phyloP scores from a whole-genome alignment of 2,888 invertebrate genomes.

The Villa cingulata region DNA sequence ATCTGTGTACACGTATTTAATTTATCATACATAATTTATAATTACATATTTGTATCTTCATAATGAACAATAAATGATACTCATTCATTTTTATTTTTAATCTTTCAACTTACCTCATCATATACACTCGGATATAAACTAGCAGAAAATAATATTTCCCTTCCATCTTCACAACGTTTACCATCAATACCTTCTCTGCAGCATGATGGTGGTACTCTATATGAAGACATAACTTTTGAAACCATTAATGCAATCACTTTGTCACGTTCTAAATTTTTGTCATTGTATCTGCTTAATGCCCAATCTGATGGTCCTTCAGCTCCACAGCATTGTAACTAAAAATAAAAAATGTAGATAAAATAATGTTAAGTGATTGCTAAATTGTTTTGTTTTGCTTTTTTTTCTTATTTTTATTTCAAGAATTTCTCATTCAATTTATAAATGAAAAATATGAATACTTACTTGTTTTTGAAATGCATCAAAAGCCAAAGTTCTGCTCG shows the following conservation, averaged over 20 bases:
- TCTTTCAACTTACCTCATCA: conserved; percentile 34
- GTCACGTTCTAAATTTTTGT: conserved; percentile 36
- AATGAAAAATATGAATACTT: conserved; percentile 18
- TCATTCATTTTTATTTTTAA: too few species aligned
- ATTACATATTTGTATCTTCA: too few species aligned
- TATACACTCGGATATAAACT: conserved; percentile 37
- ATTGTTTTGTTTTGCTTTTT: too few species aligned
- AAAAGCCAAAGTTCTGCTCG: conserved; percentile 45
- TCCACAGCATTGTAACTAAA: conserved; percentile 64
- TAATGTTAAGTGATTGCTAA: too few species aligned
- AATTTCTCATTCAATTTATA: not conserved
- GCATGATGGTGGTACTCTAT: conserved; percentile 44
- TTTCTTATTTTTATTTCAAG: not conserved
- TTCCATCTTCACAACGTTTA: conserved; percentile 38
- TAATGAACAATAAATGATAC: too few species aligned
- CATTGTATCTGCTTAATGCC: conserved; percentile 47
- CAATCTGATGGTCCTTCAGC: conserved; percentile 58
- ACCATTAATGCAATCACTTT: conserved; percentile 39
- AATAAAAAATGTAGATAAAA: too few species aligned
- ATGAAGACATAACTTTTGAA: conserved; percentile 39
- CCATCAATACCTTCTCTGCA: conserved; percentile 40
- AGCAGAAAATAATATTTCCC: conserved; percentile 38
- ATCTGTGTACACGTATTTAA: too few species aligned
- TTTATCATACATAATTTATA: too few species aligned
- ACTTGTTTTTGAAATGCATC: conserved; percentile 53